Percentiles rank a stretch among this genome's conserved stretches.
These are phyloP conservation scores for Aphidius gifuensis DNA, from an alignment of 1,140 invertebrate species.

Conservation along the genomic window DNA sequence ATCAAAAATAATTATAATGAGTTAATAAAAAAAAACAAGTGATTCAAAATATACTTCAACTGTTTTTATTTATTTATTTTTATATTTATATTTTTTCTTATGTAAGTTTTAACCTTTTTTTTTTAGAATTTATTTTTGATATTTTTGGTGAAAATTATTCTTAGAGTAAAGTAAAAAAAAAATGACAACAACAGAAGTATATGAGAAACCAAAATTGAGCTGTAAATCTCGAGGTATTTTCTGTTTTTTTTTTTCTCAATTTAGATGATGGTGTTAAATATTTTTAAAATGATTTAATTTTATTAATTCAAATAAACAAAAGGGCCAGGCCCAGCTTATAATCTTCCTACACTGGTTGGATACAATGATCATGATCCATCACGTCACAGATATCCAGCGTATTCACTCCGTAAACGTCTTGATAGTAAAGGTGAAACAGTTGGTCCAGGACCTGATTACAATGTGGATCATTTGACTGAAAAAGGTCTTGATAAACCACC, in stretches of 20 bases:
- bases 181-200: conserved; percentile 14
- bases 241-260: neutral
- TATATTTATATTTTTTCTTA: neutral
- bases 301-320: neutral
- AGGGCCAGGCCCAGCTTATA: conserved; percentile 53
- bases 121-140: neutral
- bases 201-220: conserved; percentile 27
- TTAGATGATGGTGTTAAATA: too few relatives aligned
- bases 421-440: conserved; percentile 2
- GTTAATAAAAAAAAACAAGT: conserved; percentile 7
- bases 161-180: neutral
- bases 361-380: conserved; percentile 48
- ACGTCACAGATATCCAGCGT: conserved; percentile 45
- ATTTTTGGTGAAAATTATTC: neutral
- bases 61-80: neutral
- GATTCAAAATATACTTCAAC: neutral
- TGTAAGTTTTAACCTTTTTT: neutral
- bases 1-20: too few relatives aligned
- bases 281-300: too few relatives aligned
- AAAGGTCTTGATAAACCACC: conserved; percentile 38
- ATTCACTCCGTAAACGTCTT: conserved; percentile 35
- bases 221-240: conserved; percentile 32
- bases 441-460: conserved; percentile 47
- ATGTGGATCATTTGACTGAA: conserved; percentile 39
- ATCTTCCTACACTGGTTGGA: conserved; percentile 43